phyloP scores from a whole-genome alignment of 2,113 vertebrate genomes.

The Daboia siamensis region DNA sequence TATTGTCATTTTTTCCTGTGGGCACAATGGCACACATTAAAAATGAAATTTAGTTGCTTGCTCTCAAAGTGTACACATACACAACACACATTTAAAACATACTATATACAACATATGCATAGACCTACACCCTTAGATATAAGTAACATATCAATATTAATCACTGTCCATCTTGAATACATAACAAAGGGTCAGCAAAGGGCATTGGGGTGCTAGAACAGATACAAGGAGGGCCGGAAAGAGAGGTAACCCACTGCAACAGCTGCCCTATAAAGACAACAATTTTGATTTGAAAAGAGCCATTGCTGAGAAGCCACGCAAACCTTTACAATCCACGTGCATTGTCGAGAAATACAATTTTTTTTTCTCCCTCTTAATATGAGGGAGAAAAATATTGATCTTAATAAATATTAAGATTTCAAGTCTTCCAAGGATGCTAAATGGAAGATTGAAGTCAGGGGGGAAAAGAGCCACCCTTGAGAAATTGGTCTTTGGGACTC shows the following conservation, averaged over 20 bases:
- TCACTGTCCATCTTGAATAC: no score
- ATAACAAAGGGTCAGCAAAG: not conserved
- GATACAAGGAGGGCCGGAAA: not conserved
- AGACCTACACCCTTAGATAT: no score
- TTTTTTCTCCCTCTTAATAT: not conserved
- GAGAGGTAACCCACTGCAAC: not conserved
- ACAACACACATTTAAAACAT: no score
- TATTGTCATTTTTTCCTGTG: no score
- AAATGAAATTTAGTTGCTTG: no score
- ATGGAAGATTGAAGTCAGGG: not conserved
- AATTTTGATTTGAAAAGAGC: not conserved
- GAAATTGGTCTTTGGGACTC: not conserved
- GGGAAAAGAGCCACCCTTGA: not conserved
- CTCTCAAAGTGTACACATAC: no score
- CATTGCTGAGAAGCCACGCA: not conserved
- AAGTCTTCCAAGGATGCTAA: not conserved
- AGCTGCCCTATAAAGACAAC: not conserved
- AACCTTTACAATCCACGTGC: not conserved
- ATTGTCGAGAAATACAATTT: not conserved
- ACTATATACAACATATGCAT: no score
- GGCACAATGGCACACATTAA: no score
- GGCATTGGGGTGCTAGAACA: not conserved
- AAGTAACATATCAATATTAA: no score
- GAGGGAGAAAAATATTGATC: no score
- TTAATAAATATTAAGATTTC: not conserved